Conservation (phyloP, 2,888 invertebrate genomes). For the Cepaea hortensis region DNA sequence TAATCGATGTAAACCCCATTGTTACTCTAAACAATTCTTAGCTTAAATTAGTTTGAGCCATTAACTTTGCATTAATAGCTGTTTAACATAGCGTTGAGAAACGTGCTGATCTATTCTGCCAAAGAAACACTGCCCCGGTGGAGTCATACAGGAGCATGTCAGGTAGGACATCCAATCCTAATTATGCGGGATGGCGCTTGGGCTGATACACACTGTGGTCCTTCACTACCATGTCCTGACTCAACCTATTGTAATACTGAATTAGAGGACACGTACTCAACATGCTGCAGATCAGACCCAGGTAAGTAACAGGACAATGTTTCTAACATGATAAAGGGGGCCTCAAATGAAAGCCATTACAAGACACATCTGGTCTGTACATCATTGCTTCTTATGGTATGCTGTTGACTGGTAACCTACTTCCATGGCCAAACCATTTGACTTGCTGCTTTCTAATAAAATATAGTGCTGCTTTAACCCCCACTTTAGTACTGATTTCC, state of each 20-base stretch:
- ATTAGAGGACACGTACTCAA: conserved; percentile 24
- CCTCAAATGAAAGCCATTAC: too few species aligned
- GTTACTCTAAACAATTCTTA: too few species aligned
- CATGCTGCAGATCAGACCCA: conserved; percentile 16
- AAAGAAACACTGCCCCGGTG: background rate
- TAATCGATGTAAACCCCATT: too few species aligned
- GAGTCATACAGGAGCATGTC: conserved; percentile 21
- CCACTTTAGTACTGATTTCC: too few species aligned
- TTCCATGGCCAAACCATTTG: too few species aligned
- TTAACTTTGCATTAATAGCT: background rate
- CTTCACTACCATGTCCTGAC: conserved; percentile 9
- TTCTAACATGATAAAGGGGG: too few species aligned
- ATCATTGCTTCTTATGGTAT: too few species aligned
- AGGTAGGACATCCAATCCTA: conserved; percentile 26
- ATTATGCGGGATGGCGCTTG: background rate
- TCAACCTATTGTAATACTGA: conserved; percentile 41
- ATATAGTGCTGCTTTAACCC: too few species aligned
- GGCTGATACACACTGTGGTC: background rate
- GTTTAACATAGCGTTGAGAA: too few species aligned
- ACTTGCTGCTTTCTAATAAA: too few species aligned
- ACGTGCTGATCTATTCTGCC: background rate
- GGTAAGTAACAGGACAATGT: background rate
- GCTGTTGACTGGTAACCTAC: too few species aligned
- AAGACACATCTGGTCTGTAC: too few species aligned
- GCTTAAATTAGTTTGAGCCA: background rate